A percentile compares a stretch with the other conserved stretches of the same genome.
phyloP scores from a whole-genome alignment of 2,113 vertebrate genomes.

The Clinocottus analis region DNA sequence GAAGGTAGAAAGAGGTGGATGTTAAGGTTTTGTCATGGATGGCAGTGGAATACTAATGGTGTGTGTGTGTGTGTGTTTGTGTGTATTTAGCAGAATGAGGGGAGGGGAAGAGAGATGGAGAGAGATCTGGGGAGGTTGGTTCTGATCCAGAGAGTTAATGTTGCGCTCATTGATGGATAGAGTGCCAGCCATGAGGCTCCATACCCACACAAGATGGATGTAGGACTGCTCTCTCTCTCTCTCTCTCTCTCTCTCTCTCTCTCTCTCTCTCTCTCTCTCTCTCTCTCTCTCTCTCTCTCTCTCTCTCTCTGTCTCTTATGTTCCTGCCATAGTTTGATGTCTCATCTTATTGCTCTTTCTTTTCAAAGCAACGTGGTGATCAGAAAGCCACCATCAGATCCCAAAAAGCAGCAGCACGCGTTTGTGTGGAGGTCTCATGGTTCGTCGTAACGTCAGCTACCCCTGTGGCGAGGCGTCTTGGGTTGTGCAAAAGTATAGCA shows the following conservation, averaged over 20 bases:
- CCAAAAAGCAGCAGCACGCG: constrained; percentile 13
- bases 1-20: constrained; percentile 60
- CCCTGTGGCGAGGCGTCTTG: background rate
- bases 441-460: background rate
- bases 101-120: constrained; percentile 80
- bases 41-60: constrained; percentile 70
- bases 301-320: constrained; percentile 29
- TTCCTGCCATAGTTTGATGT: constrained; percentile 56
- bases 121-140: constrained; percentile 80
- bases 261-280: constrained; percentile 34
- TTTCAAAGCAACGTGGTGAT: constrained; percentile 65
- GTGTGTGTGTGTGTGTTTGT: constrained; percentile 58
- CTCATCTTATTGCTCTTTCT: constrained; percentile 53
- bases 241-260: constrained; percentile 20
- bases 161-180: constrained; percentile 84
- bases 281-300: constrained; percentile 20
- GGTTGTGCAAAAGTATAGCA: background rate
- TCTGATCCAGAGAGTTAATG: constrained; percentile 85
- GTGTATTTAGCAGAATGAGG: constrained; percentile 72
- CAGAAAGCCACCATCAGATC: constrained; percentile 58
- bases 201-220: constrained; percentile 80
- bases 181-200: constrained; percentile 78
- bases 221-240: constrained; percentile 31
- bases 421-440: constrained; percentile 6
- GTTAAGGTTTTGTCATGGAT: constrained; percentile 54